Evolutionary conservation across 2,113 vertebrate species (phyloP).

Genomic region (Caloenas nicobarica): DNA sequence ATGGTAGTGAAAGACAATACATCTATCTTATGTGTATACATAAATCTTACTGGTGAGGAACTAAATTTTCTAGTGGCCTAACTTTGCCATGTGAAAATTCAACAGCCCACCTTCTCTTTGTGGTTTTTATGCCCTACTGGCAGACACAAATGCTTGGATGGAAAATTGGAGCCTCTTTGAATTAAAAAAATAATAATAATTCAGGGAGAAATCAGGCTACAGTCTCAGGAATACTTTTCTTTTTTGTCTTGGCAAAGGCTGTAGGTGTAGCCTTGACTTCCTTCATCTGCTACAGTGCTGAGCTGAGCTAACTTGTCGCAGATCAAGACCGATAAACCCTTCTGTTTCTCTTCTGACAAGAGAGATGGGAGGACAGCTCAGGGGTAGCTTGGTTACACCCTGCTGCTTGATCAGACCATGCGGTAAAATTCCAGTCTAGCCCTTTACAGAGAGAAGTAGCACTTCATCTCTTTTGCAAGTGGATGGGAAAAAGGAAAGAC

Average conservation of each 20-base stretch:
- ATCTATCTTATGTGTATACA: background rate
- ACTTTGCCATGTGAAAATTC: background rate
- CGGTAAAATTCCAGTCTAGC: accelerated
- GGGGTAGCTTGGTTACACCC: background rate
- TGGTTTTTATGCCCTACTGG: background rate
- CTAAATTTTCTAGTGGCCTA: background rate
- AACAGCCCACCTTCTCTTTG: background rate
- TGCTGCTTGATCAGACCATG: background rate
- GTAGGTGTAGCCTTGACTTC: background rate
- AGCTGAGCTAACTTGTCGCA: background rate
- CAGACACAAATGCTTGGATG: background rate
- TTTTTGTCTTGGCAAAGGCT: background rate
- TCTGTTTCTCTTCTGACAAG: background rate
- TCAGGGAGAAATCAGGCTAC: background rate
- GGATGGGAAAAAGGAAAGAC: background rate
- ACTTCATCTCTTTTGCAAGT: background rate
- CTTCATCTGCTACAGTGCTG: background rate
- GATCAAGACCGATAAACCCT: background rate
- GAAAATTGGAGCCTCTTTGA: background rate
- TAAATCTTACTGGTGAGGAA: background rate
- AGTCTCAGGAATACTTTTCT: background rate
- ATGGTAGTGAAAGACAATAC: background rate
- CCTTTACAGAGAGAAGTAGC: background rate
- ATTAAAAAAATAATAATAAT: background rate
- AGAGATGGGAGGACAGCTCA: background rate